Base-by-base conservation (phyloP, 2,888 invertebrate species). In the Gerosis bhagava region DNA sequence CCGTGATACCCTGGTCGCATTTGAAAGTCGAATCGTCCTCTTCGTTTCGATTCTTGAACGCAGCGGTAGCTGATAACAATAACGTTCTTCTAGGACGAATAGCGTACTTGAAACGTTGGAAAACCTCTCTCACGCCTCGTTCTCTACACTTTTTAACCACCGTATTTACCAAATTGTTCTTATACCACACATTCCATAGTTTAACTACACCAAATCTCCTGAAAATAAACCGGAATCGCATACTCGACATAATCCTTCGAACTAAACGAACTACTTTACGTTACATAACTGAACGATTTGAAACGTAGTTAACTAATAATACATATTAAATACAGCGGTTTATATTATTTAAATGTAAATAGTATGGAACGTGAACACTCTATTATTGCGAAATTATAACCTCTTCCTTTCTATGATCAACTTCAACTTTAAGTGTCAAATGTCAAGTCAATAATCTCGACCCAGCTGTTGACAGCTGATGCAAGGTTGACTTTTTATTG, bases 11-110 rank as follows among this genome's bases (percentile, higher is more conserved):
- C 37, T 70, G 57, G 1, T 64, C 60, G 46, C 83, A 77, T 24
- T 55, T 56, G 3, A 66, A 60, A 2, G 65, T 45, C 31, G 45
- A 37, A 32, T 31, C 36, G 1, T 46, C 45, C 5, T 69, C 66
- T 2, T 71, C 70, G 1, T 56, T 63, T 0, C 63, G 59, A 11
- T 70, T 70, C 37, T 80, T 82, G 40, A 69, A 88, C 0, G 82
- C 83, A 0, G 87, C 89, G 0, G 83, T 77, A 0, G 78, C 87
- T 0, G 86, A 79, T 2, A 89, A 46, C 0, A 87, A 51, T 0
- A 89, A 55, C 0, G 83, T 83, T 46, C 74, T 59, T 12, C 73
- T 62, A 0, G 86, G 82, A 3, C 76, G 70, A 8, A 80, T 68
- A 0, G 82, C 72, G 26, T 83, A 79, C 39, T 72, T 71, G 41